Base-by-base conservation (phyloP, 2,888 invertebrate genomes). In the Dromius quadrimaculatus region DNA sequence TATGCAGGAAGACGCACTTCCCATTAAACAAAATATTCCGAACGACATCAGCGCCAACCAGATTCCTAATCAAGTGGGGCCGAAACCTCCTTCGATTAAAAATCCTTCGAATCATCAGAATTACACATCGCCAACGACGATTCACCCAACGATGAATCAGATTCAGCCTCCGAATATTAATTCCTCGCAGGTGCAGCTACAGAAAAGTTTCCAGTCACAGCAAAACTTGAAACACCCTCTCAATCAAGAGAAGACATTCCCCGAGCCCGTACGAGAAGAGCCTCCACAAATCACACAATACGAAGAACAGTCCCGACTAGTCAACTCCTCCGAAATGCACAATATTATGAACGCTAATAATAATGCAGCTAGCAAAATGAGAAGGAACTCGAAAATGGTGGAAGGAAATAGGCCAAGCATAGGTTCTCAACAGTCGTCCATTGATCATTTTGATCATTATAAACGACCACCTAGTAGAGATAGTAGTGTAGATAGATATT, bases 401-500 rank as follows among this genome's bases (percentile, higher is more conserved):
- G 81, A 54, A 9, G 81, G 80, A 70, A 83, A 81, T 73, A 84
- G 79, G 76, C 83, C 79, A 80, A 89, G 81, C 80, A 74, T 83
- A 61, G 78, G 78, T 19, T 87, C 86, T 72, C 84, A 83, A 74
- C 87, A 90, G 83, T 87, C 92, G 8, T 92, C 93, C 76, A 93
- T 93, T 79, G 95, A 95, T 82, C 93, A 94, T 79, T 94, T 95
- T 80, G 97, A 97, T 82, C 97, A 97, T 80, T 97, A 97, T 82
- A 94, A 94, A 82, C 87, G 93, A 80, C 94, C 95, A 63, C 94
- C 94, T 0, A 94, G 94, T 84, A 86, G 94, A 79, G 94, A 94
- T 80, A 90, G 92, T 72, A 94, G 94, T 76, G 92, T 93, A 47
- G 94, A 94, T 84, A 77, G 81, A 74, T 93, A 91, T 79, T 88